Conservation (phyloP, 2,113 vertebrate species). For the Saguinus imperator region DNA sequence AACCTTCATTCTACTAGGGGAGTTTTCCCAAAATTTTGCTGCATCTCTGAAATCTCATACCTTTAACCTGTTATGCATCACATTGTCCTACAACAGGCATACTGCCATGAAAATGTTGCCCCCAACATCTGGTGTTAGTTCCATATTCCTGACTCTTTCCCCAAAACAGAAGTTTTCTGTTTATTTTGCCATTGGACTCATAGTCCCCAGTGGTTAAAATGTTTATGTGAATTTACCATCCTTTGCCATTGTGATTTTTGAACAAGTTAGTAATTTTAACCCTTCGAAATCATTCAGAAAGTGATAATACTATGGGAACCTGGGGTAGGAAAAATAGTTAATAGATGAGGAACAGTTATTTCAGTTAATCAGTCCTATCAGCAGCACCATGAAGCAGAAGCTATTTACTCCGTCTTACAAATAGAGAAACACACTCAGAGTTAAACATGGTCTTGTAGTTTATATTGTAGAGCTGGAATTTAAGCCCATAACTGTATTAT, state of each 20-base stretch:
- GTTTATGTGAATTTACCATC: neutral
- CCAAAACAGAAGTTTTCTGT: neutral
- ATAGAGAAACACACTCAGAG: neutral
- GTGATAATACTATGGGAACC: neutral
- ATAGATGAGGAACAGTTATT: neutral
- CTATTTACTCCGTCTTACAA: neutral
- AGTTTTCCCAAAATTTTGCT: neutral
- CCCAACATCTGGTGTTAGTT: conserved; percentile 7
- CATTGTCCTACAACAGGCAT: neutral
- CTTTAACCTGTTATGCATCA: neutral
- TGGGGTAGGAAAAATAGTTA: neutral
- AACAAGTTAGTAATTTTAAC: neutral
- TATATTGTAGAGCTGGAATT: neutral
- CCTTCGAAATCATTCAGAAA: neutral
- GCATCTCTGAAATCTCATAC: neutral
- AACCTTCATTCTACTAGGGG: neutral
- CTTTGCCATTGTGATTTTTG: conserved; percentile 26
- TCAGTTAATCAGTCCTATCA: conserved; percentile 32
- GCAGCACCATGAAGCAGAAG: neutral
- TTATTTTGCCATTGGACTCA: neutral
- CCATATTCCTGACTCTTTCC: neutral
- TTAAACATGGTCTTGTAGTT: neutral
- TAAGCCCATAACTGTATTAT: neutral
- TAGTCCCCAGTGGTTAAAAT: neutral
- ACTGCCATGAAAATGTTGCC: neutral